These are phyloP conservation scores for Pagrus major DNA, from an alignment of 2,113 vertebrate genomes.

Conservation along the genomic window DNA sequence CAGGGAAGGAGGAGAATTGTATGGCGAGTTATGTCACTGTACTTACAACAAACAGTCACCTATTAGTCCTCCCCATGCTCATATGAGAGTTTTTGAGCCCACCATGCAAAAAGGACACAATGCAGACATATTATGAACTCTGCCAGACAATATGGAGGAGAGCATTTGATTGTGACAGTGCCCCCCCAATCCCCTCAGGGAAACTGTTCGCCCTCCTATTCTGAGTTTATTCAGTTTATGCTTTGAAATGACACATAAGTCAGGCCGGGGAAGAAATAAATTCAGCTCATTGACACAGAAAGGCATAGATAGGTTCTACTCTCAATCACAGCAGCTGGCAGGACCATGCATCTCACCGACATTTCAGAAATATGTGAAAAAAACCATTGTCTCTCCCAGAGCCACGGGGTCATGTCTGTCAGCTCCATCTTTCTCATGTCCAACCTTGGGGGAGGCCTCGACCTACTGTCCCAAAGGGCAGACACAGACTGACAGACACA, in stretches of 20 bases:
- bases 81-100: slow-evolving; percentile 20
- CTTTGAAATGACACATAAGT: slow-evolving; percentile 50
- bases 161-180: slow-evolving; percentile 57
- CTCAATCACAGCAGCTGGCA: slow-evolving; percentile 54
- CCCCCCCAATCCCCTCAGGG: slow-evolving; percentile 23
- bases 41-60: slow-evolving; percentile 19
- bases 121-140: slow-evolving; percentile 25
- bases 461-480: slow-evolving; percentile 47
- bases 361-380: slow-evolving; percentile 34
- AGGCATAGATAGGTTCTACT: slow-evolving; percentile 8
- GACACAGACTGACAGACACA: slow-evolving; percentile 47
- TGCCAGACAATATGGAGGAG: slow-evolving; percentile 43
- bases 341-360: slow-evolving; percentile 34
- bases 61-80: slow-evolving; percentile 5
- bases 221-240: slow-evolving; percentile 49
- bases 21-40: neutral
- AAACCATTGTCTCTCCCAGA: neutral
- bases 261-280: slow-evolving; percentile 39
- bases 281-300: slow-evolving; percentile 60
- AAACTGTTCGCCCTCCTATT: slow-evolving; percentile 42
- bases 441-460: slow-evolving; percentile 45
- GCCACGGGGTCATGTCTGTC: slow-evolving; percentile 49
- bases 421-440: slow-evolving; percentile 41
- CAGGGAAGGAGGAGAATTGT: slow-evolving; percentile 1
- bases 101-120: slow-evolving; percentile 43